Evolutionary conservation across 2,888 invertebrate species (phyloP).

Genomic region (Hedya salicella): DNA sequence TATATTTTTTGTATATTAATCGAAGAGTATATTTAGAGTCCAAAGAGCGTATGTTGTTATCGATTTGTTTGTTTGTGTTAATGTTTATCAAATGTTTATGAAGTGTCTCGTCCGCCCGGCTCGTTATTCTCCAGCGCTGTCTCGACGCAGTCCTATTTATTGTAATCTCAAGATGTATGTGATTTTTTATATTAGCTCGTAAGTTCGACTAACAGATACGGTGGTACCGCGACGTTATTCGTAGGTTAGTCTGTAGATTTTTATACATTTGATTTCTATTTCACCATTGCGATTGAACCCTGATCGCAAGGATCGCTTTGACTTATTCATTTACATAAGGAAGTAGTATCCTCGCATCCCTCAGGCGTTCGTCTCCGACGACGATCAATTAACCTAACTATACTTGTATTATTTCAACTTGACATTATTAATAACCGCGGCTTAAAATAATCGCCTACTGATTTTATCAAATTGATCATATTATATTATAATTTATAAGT

Average conservation of each 20-base stretch:
- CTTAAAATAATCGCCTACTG: conserved; percentile 73
- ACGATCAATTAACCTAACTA: conserved; percentile 51
- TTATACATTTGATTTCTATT: conserved; percentile 48
- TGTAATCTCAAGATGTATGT: conserved; percentile 81
- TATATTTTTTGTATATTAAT: conserved; percentile 55
- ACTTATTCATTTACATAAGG: conserved; percentile 77
- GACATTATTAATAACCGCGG: conserved; percentile 67
- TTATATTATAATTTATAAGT: conserved; percentile 60
- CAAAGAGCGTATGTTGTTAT: conserved; percentile 75
- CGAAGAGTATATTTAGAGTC: conserved; percentile 64
- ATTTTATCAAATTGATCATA: conserved; percentile 70
- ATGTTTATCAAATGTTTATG: conserved; percentile 61
- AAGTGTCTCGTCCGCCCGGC: conserved; percentile 67
- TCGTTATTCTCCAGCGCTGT: conserved; percentile 74
- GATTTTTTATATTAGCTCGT: conserved; percentile 76
- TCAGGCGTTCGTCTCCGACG: conserved; percentile 46
- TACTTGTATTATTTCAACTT: conserved; percentile 56
- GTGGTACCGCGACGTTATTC: conserved; percentile 52
- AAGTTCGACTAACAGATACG: conserved; percentile 72
- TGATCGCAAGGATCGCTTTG: conserved; percentile 68
- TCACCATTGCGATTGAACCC: conserved; percentile 44
- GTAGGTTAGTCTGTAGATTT: conserved; percentile 60
- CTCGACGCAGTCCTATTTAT: conserved; percentile 76
- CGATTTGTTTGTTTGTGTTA: conserved; percentile 63
- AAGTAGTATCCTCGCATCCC: conserved; percentile 67